Percentiles rank a stretch among this genome's conserved stretches.
Evolutionary conservation across 2,888 invertebrate species (phyloP).

Genomic region (Lasioglossum leucozonium): DNA sequence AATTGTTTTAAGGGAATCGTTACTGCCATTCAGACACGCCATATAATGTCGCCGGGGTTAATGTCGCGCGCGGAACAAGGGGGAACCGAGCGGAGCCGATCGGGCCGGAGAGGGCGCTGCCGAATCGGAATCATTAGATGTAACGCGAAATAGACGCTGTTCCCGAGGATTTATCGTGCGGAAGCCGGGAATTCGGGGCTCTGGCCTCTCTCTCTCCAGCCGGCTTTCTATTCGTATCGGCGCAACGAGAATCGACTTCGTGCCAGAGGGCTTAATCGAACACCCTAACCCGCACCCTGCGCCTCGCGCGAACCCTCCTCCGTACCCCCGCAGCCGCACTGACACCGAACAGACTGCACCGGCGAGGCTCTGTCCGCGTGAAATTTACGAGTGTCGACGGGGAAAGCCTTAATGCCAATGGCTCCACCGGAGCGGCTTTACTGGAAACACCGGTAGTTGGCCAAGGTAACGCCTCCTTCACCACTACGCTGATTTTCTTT

Average conservation of each 20-base stretch:
- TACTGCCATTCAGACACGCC: slow-evolving; percentile 71
- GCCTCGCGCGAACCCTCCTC: neutral
- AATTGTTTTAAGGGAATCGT: slow-evolving; percentile 76
- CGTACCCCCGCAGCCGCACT: slow-evolving; percentile 8
- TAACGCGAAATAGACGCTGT: slow-evolving; percentile 66
- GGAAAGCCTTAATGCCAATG: slow-evolving; percentile 29
- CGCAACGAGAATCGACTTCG: slow-evolving; percentile 44
- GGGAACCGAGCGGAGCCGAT: slow-evolving; percentile 51
- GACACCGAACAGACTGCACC: slow-evolving; percentile 30
- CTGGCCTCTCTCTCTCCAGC: slow-evolving; percentile 8
- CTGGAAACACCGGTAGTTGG: slow-evolving; percentile 26
- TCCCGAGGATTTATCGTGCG: slow-evolving; percentile 65
- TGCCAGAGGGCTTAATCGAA: slow-evolving; percentile 36
- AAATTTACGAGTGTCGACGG: slow-evolving; percentile 45
- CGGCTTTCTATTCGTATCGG: slow-evolving; percentile 42
- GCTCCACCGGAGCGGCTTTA: slow-evolving; percentile 1
- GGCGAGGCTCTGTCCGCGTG: slow-evolving; percentile 14
- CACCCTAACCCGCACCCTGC: slow-evolving; percentile 2
- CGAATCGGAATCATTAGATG: slow-evolving; percentile 71
- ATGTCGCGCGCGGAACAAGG: slow-evolving; percentile 69
- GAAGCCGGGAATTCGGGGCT: slow-evolving; percentile 61
- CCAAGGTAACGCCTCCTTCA: slow-evolving; percentile 19
- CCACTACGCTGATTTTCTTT: neutral
- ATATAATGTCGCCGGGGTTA: slow-evolving; percentile 68
- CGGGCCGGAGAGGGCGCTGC: slow-evolving; percentile 43